Evolutionary conservation across 2,888 invertebrate genomes (phyloP).

Genomic region (Philhelius pedissequus): DNA sequence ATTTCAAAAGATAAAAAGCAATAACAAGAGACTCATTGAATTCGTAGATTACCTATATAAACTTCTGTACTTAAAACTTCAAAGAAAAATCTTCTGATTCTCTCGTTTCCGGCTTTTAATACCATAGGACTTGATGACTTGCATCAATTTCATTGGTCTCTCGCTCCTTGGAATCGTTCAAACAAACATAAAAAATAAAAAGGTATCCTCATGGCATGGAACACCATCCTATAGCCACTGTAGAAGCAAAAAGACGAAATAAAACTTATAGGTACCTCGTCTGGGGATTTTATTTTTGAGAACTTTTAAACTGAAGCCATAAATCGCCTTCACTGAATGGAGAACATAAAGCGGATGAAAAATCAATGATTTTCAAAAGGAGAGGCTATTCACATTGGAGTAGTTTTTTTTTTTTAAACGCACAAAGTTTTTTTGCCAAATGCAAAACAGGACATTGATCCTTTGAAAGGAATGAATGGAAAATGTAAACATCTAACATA

Average conservation of each 20-base stretch:
- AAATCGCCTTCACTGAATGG: background rate
- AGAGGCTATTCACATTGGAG: background rate
- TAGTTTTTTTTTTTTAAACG: background rate
- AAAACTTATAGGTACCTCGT: background rate
- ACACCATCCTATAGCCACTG: too few relatives aligned
- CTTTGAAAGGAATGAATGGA: background rate
- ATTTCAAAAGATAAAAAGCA: background rate
- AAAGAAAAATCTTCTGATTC: background rate
- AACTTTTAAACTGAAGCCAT: constrained; percentile 11
- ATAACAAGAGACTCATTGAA: background rate
- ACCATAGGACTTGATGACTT: background rate
- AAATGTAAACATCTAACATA: background rate
- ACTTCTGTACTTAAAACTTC: background rate
- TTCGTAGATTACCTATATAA: background rate
- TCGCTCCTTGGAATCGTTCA: background rate
- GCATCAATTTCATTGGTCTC: background rate
- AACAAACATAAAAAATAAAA: background rate
- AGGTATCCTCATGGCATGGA: background rate
- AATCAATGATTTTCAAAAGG: constrained; percentile 5
- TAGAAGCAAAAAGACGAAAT: background rate
- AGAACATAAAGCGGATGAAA: background rate
- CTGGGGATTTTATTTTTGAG: background rate
- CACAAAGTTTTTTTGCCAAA: background rate
- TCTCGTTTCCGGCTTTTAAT: background rate
- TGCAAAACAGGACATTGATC: background rate